These are phyloP conservation scores for Callorhinus ursinus DNA, from an alignment of 2,113 vertebrate species.

Conservation along the genomic window DNA sequence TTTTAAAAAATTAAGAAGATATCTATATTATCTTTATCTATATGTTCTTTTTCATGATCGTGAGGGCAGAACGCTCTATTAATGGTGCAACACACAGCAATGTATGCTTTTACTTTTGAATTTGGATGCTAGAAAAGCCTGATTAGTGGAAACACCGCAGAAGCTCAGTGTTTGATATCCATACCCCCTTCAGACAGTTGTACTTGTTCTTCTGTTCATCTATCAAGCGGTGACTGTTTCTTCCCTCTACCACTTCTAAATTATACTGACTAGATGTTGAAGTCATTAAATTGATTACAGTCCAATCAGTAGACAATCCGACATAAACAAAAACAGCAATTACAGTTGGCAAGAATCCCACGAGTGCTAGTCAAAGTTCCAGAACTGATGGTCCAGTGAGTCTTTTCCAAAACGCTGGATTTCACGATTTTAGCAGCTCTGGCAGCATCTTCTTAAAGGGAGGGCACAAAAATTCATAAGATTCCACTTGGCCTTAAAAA, in stretches of 20 bases:
- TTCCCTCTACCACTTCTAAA: conserved; percentile 78
- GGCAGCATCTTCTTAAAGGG: conserved; percentile 80
- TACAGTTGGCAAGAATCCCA: conserved; percentile 82
- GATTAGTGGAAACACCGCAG: conserved; percentile 19
- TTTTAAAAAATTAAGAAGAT: not conserved
- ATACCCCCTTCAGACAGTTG: conserved; percentile 54
- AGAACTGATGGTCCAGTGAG: conserved; percentile 69
- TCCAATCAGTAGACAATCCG: conserved; percentile 83
- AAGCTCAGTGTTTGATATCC: conserved; percentile 61
- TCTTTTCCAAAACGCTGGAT: conserved; percentile 73
- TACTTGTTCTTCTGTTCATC: conserved; percentile 59
- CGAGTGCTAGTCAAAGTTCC: conserved; percentile 80
- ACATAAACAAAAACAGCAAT: conserved; percentile 86
- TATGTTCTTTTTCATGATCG: not conserved
- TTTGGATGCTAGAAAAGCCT: conserved; percentile 1
- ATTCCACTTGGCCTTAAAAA: conserved; percentile 85
- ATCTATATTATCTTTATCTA: too few species aligned
- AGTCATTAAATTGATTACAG: conserved; percentile 85
- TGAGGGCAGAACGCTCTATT: not conserved
- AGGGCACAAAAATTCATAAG: conserved; percentile 80
- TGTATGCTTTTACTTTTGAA: not conserved
- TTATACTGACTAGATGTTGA: conserved; percentile 80
- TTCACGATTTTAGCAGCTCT: conserved; percentile 79
- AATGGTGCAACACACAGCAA: not conserved
- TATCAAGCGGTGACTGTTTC: conserved; percentile 71